Conservation (phyloP, 2,797 vertebrate genomes). For the Amazona finschi region DNA sequence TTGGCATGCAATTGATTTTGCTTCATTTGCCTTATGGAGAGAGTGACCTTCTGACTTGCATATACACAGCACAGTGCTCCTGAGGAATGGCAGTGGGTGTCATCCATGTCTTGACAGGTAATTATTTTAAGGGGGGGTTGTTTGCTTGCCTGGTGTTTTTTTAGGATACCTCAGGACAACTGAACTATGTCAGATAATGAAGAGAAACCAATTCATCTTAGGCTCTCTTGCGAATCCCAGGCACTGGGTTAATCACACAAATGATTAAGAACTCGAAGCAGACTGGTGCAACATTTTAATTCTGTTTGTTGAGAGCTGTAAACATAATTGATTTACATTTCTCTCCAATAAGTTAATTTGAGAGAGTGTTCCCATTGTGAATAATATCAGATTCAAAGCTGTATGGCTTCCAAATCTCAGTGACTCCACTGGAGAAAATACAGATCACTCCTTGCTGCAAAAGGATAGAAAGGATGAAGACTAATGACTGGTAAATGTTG, state of each 20-base stretch:
- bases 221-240: conserved; percentile 46
- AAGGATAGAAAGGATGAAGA: conserved; percentile 36
- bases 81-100: not conserved
- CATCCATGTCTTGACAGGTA: not conserved
- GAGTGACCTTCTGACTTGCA: not conserved
- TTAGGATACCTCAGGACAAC: not conserved
- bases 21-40: not conserved
- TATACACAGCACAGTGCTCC: not conserved
- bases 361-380: conserved; percentile 44
- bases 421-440: conserved; percentile 44
- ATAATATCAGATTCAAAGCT: conserved; percentile 29
- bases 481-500: conserved; percentile 51
- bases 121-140: not conserved
- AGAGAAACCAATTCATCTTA: conserved; percentile 48
- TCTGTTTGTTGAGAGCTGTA: conserved; percentile 63
- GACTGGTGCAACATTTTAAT: conserved; percentile 61
- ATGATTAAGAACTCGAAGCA: conserved; percentile 41
- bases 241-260: conserved; percentile 37
- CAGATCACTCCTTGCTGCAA: conserved; percentile 44
- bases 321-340: conserved; percentile 70
- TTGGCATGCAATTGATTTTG: not conserved
- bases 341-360: conserved; percentile 66
- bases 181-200: conserved; percentile 17
- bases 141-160: not conserved
- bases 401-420: conserved; percentile 5